Base-by-base conservation (phyloP, 2,797 vertebrate genomes). In the Paratrypauchen microcephalus region DNA sequence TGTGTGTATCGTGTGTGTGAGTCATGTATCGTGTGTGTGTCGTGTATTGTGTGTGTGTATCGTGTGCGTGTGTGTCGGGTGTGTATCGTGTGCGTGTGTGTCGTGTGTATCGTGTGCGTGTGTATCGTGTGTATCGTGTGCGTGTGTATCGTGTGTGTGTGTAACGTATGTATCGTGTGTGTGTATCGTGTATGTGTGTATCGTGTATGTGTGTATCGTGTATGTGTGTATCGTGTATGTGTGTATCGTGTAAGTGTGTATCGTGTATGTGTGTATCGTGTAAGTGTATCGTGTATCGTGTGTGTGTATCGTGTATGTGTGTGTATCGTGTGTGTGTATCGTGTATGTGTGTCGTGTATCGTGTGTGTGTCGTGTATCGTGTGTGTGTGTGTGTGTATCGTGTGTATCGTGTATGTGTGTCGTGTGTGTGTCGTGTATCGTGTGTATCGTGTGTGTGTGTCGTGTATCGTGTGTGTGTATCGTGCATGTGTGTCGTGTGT, bases 401-500 rank as follows among this genome's bases (percentile, higher is more conserved):
- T 74, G 28, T 30, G 28, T 30, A 30, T 30, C 28, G 28, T 30
- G 28, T n/a, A n/a, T 30, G 23, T 58, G 66, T 41, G 48, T 21
- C 63, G 26, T 74, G 28, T 30, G 28, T 30, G 28, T 30, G 28
- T 30, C n/a, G 23, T 58, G 66, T 41, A 45, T 21, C 63, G 26
- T 74, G 28, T 30, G 28, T 30, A 30, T 30, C 28, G 28, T 30
- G 28, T 30, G 23, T 58, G 66, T 41, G n/a, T n/a, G n/a, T n/a
- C n/a, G 28, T 30, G 28, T 30, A 30, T 30, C 28, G n/a, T n/a
- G 28, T 30, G 28, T 30, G 23, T 58, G 66, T 41, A 45, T 21
- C 63, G 26, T 74, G 98, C 97, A 75, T n/a, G 28, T 30, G 28
- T 30, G 4, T 30, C 28, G 28, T 30, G 28, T 30, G 23, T 58